Conservation (phyloP, 1,140 invertebrate genomes). For the Zaprionus ornatus region DNA sequence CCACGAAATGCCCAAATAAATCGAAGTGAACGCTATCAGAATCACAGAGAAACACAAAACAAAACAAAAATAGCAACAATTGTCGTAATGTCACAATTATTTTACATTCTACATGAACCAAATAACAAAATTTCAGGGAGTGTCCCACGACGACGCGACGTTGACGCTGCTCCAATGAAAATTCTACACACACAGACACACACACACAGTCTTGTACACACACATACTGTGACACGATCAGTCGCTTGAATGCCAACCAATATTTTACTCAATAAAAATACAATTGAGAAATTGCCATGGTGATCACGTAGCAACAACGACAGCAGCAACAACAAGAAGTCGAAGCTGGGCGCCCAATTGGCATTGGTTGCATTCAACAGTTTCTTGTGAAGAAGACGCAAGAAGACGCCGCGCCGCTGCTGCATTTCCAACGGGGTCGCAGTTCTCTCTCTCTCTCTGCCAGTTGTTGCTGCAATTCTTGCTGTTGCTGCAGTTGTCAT, state of each 20-base stretch:
- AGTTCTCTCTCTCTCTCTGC: neutral
- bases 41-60: constrained; percentile 24
- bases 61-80: constrained; percentile 37
- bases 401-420: neutral
- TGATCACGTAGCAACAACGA: constrained; percentile 67
- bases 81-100: constrained; percentile 63
- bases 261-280: constrained; percentile 75
- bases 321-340: constrained; percentile 38
- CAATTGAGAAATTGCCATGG: constrained; percentile 75
- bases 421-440: constrained; percentile 33
- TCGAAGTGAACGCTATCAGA: constrained; percentile 20
- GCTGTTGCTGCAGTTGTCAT: constrained; percentile 29
- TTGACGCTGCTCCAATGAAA: constrained; percentile 59
- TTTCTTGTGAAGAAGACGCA: constrained; percentile 38
- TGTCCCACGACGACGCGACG: constrained; percentile 52
- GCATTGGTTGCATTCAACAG: constrained; percentile 44
- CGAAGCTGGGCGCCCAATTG: constrained; percentile 43
- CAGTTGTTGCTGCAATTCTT: constrained; percentile 9
- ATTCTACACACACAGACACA: constrained; percentile 57
- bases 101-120: constrained; percentile 64
- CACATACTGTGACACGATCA: constrained; percentile 28
- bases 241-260: constrained; percentile 63
- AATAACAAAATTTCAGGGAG: constrained; percentile 62
- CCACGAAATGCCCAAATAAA: constrained; percentile 38
- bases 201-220: constrained; percentile 10